Evolutionary conservation across 2,888 invertebrate genomes (phyloP), one percentile per base, ranked within the genome.

Genomic region (Gymnoscelis rufifasciata): DNA sequence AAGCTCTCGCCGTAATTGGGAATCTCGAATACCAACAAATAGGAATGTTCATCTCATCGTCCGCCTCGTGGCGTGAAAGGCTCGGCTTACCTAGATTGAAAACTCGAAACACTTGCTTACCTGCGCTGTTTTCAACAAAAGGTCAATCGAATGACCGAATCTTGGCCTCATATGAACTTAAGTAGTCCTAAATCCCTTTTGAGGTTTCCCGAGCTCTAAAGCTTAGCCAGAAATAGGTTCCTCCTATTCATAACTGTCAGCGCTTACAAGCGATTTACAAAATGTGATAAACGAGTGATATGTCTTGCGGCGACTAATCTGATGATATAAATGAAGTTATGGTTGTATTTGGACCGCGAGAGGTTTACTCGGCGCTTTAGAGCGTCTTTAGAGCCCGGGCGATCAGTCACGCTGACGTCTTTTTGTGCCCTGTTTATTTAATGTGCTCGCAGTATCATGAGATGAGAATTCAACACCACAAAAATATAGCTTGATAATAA

Each of bases 251-350:
- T 73, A 66, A 61, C 66, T 62, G 71, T 71, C 68, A 55, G 51
- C 56, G 60, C 64, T 73, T 66, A 66, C 60, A 55, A 62, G 65
- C 65, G 65, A 67, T 72, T 71, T 72, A 68, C 68, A 70, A 73
- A 74, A 73, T 64, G 65, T 68, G 67, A 71, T 71, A 67, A 68
- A 71, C 62, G 69, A 68, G 59, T 60, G 50, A 50, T 56, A 56
- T 56, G 60, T 64, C 52, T 54, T 62, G 56, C 15, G 35, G 45
- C 59, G 67, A 62, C 62, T 66, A 66, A 66, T 66, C 64, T 59
- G 52, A 47, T 49, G 58, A 66, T 66, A 69, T 65, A 69, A 68
- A 66, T 68, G 61, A 66, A 65, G 60, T 64, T 58, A 52, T 38
- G 42, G 51, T 41, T 54, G 54, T 47, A 45, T 52, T 38, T 48